These are phyloP conservation scores for Oxytorus armatus DNA, from an alignment of 2,888 invertebrate genomes.

Conservation along the genomic window DNA sequence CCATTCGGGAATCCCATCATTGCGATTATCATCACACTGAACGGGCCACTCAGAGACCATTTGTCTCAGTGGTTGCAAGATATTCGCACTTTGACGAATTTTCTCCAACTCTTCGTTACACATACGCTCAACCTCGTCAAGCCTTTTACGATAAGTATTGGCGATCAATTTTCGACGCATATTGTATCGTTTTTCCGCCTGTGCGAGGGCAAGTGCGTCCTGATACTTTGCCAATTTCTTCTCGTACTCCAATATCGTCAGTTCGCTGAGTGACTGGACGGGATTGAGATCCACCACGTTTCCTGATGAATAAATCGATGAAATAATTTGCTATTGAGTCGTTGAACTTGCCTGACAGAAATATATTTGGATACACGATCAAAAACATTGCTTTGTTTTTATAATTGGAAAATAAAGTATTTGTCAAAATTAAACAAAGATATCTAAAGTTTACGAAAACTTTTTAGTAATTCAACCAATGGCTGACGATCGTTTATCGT, in stretches of 20 bases:
- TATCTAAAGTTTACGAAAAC: too few species aligned
- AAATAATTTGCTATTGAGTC: neutral
- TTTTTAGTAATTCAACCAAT: too few species aligned
- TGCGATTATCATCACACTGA: constrained; percentile 65
- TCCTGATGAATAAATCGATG: constrained; percentile 52
- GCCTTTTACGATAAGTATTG: constrained; percentile 81
- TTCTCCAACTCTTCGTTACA: constrained; percentile 83
- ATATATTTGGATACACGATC: too few species aligned
- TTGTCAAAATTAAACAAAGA: too few species aligned
- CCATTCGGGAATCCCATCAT: constrained; percentile 62
- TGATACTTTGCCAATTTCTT: constrained; percentile 79
- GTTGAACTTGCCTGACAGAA: neutral
- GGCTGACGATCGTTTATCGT: too few species aligned
- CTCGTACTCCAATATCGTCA: constrained; percentile 78
- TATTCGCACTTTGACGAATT: constrained; percentile 81
- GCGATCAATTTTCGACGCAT: constrained; percentile 80
- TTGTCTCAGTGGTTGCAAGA: constrained; percentile 81
- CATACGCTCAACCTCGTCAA: constrained; percentile 84
- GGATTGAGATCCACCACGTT: constrained; percentile 68
- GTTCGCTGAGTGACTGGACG: constrained; percentile 73
- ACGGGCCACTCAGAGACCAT: constrained; percentile 82
- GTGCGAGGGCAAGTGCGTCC: constrained; percentile 76
- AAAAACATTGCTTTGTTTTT: too few species aligned
- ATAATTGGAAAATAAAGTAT: too few species aligned
- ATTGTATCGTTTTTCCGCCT: constrained; percentile 79